Conservation (phyloP, 2,888 invertebrate genomes). For the Drosophila barbarae region DNA sequence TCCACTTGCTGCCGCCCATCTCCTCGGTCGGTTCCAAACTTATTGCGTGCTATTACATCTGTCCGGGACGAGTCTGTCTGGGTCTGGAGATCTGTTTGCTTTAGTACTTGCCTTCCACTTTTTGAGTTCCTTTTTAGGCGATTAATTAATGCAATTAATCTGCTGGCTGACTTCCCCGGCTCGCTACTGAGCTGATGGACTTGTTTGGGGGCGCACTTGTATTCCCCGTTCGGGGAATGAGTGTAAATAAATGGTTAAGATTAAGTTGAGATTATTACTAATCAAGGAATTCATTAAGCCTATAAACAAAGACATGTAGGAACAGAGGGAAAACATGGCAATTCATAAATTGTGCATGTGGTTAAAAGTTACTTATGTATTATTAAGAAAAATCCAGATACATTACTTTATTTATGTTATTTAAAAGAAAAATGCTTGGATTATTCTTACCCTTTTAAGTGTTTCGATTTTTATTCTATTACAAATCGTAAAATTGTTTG, state of each 20-base stretch:
- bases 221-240: conserved; percentile 39
- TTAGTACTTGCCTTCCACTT: conserved; percentile 48
- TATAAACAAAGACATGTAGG: conserved; percentile 3
- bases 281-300: conserved; percentile 67
- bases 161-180: conserved; percentile 67
- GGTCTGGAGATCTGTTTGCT: conserved; percentile 53
- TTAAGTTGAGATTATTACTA: conserved; percentile 69
- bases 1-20: conserved; percentile 58
- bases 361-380: neutral
- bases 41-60: conserved; percentile 54
- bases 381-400: neutral
- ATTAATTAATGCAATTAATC: conserved; percentile 80
- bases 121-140: conserved; percentile 69
- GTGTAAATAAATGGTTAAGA: conserved; percentile 67
- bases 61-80: conserved; percentile 28
- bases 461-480: neutral
- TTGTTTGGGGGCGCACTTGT: conserved; percentile 72
- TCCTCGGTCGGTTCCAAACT: conserved; percentile 19
- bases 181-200: conserved; percentile 54
- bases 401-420: neutral
- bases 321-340: neutral
- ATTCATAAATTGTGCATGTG: neutral
- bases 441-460: neutral
- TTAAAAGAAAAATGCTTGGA: no score
- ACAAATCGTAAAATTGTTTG: neutral